A percentile compares a stretch with the other conserved stretches of the same genome.
Evolutionary conservation across 2,888 invertebrate genomes (phyloP).

Genomic region (Nomada fucata): DNA sequence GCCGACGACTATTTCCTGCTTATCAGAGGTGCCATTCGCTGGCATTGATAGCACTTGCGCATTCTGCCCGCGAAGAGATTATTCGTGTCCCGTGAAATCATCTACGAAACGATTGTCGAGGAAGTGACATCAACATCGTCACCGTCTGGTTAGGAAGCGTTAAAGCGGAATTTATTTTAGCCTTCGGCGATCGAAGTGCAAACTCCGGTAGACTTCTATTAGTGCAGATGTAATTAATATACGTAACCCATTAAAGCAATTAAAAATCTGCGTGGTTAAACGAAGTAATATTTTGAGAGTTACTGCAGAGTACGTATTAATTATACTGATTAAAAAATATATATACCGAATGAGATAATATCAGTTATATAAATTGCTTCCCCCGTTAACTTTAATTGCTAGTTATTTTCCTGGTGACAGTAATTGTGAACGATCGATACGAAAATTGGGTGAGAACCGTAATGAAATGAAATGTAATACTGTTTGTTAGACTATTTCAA

Average conservation of each 20-base stretch:
- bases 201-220: not conserved
- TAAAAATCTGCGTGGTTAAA: not conserved
- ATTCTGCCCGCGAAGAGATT: conserved; percentile 46
- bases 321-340: no score
- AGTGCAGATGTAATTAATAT: conserved; percentile 30
- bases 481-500: no score
- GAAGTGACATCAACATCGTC: conserved; percentile 55
- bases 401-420: no score
- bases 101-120: conserved; percentile 62
- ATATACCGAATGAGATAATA: no score
- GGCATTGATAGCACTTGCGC: conserved; percentile 62
- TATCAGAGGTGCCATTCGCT: conserved; percentile 70
- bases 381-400: no score
- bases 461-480: no score
- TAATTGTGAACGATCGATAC: no score
- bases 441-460: no score
- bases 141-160: conserved; percentile 48
- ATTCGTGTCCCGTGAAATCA: conserved; percentile 61
- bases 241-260: not conserved
- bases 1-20: conserved; percentile 68
- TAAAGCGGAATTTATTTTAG: conserved; percentile 33
- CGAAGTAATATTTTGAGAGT: no score
- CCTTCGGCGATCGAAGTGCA: conserved; percentile 1
- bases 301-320: no score
- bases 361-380: no score